phyloP scores from a whole-genome alignment of 2,113 vertebrate species.

The Numenius arquata region DNA sequence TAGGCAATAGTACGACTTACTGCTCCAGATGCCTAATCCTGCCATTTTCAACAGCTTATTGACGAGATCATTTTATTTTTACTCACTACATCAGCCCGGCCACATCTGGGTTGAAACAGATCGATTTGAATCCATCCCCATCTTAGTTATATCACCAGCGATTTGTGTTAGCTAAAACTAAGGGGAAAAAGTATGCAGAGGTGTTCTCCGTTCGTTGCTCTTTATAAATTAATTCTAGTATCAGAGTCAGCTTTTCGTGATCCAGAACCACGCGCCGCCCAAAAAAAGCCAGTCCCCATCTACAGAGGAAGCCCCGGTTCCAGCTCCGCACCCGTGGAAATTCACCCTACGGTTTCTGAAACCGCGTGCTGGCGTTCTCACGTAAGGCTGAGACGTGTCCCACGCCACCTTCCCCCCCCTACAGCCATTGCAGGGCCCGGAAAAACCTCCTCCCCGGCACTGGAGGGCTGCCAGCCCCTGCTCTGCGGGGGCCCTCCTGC shows the following conservation, averaged over 20 bases:
- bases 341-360: rapidly evolving
- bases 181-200: rapidly evolving
- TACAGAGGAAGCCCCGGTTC: background rate
- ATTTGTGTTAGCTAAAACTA: background rate
- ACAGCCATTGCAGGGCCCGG: background rate
- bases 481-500: background rate
- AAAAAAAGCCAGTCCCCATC: background rate
- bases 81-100: background rate
- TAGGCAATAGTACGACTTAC: background rate
- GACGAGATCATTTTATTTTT: background rate
- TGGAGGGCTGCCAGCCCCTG: background rate
- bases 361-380: rapidly evolving
- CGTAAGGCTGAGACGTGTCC: background rate
- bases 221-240: background rate
- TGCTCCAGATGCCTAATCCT: background rate
- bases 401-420: background rate
- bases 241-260: background rate
- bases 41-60: background rate
- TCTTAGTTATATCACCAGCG: background rate
- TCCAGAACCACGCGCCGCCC: background rate
- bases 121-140: background rate
- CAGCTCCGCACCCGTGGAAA: background rate
- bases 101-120: background rate
- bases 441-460: background rate
- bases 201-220: background rate